A percentile compares a stretch with the other conserved stretches of the same genome.
Conservation (phyloP, 2,888 invertebrate species). For the Stenchaetothrips biformis region DNA sequence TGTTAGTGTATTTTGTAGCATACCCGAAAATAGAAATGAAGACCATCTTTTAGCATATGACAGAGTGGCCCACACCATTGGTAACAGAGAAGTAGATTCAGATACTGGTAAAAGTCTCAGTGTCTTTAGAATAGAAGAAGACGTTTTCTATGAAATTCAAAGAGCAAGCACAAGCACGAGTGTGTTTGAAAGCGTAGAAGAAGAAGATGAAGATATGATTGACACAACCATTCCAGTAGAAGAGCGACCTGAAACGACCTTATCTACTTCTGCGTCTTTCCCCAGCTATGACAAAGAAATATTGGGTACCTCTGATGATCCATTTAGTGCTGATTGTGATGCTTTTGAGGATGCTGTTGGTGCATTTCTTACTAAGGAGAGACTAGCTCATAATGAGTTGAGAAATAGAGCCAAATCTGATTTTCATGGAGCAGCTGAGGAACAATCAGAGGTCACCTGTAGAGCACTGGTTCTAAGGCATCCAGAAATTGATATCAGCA, state of each 20-base stretch:
- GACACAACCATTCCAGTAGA: not conserved
- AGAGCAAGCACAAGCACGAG: not conserved
- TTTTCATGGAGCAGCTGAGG: not conserved
- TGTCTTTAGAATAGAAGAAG: conserved; percentile 3
- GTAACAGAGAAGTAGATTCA: conserved; percentile 4
- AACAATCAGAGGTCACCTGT: not conserved
- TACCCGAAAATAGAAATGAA: not conserved
- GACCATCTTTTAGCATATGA: not conserved
- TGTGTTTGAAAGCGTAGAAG: conserved; percentile 7
- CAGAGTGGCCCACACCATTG: not conserved
- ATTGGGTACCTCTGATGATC: not conserved
- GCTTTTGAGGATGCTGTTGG: conserved; percentile 8
- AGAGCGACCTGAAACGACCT: not conserved
- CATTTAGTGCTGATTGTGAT: not conserved
- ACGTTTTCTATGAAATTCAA: not conserved
- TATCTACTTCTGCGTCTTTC: not conserved
- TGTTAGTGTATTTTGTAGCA: not conserved
- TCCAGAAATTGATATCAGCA: not conserved
- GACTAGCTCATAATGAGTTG: not conserved
- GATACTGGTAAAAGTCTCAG: conserved; percentile 1
- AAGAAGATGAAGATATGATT: conserved; percentile 11
- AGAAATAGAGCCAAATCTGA: not conserved
- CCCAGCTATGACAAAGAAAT: not conserved
- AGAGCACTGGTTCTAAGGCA: not conserved
- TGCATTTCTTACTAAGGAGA: not conserved